Conservation (phyloP, 2,113 vertebrate species). For the Ochotona curzoniae region DNA sequence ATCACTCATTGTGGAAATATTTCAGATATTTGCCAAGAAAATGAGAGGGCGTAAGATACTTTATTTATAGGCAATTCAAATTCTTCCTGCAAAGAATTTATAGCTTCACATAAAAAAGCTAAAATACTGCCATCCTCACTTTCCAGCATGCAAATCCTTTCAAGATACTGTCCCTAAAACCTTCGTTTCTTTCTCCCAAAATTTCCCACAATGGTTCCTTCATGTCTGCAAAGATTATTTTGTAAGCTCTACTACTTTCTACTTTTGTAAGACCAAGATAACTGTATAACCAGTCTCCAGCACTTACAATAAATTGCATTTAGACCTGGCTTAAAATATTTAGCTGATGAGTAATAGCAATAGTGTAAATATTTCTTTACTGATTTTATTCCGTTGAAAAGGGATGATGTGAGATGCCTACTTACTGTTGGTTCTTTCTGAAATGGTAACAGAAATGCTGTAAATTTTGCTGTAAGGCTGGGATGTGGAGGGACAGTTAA, state of each 20-base stretch:
- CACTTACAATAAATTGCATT: neutral
- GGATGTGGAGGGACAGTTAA: neutral
- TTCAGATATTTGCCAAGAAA: conserved; percentile 51
- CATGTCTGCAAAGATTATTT: neutral
- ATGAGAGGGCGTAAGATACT: neutral
- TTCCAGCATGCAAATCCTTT: neutral
- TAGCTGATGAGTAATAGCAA: conserved; percentile 10
- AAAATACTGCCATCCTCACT: conserved; percentile 4
- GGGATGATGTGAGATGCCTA: neutral
- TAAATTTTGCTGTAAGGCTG: neutral
- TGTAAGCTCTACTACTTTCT: neutral
- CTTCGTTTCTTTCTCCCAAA: neutral
- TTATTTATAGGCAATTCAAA: conserved; percentile 59
- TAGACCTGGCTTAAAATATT: conserved; percentile 36
- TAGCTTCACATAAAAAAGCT: conserved; percentile 37
- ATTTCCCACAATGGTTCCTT: neutral
- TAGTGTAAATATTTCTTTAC: conserved; percentile 26
- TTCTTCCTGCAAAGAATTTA: conserved; percentile 52
- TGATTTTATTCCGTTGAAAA: conserved; percentile 7
- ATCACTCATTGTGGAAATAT: neutral
- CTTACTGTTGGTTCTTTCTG: conserved; percentile 35
- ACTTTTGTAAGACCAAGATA: neutral
- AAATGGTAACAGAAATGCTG: neutral
- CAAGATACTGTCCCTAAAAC: neutral
- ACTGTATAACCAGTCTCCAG: neutral